Evolutionary conservation across 2,888 invertebrate species (phyloP).

Genomic region (Watsonalla cultraria): DNA sequence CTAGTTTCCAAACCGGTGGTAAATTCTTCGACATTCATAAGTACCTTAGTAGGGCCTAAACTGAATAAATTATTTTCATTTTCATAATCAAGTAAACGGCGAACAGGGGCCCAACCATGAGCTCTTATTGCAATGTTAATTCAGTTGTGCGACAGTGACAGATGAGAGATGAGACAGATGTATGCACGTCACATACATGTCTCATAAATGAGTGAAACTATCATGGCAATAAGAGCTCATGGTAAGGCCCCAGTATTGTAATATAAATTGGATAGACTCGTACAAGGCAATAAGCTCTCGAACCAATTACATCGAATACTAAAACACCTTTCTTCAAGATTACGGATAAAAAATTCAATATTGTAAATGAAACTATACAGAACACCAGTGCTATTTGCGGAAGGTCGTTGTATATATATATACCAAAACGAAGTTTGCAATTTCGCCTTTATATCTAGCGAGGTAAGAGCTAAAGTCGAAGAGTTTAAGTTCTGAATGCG

Average conservation of each 20-base stretch:
- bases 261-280: background rate
- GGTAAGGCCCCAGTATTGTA: no score
- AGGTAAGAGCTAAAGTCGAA: background rate
- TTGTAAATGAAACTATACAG: background rate
- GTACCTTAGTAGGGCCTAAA: no score
- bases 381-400: background rate
- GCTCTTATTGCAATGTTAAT: no score
- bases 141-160: no score
- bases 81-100: no score
- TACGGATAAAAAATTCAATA: background rate
- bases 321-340: background rate
- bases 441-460: background rate
- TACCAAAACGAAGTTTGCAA: background rate
- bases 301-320: background rate
- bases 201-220: no score
- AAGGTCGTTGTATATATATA: background rate
- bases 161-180: background rate
- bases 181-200: no score
- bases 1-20: no score
- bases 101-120: no score
- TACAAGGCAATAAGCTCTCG: background rate
- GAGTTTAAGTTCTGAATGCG: background rate
- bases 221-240: no score
- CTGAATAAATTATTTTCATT: no score
- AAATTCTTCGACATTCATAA: no score